Base-by-base conservation (phyloP, 2,888 invertebrate genomes). In the Chymomyza fuscimana region DNA sequence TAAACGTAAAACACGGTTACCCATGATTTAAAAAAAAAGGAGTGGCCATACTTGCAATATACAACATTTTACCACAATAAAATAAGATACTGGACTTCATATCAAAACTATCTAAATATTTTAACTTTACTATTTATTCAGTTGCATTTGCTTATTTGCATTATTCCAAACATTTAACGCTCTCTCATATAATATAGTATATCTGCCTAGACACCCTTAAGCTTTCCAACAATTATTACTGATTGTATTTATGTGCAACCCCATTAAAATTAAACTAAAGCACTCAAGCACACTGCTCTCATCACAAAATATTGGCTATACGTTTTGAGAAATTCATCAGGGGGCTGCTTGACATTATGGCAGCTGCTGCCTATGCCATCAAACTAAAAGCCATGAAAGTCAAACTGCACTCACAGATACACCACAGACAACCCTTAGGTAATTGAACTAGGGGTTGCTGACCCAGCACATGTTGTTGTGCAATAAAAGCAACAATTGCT, bases 381-480 rank as follows among this genome's bases (percentile, higher is more conserved):
- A 12, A 46, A 46, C 40, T 46, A 46, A 46, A 46, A 46, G 40
- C 40, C 40, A 46, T 46, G 12, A 46, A 46, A 46, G 40, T 46
- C 40, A 46, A 46, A 46, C 12, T 65, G 50, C 61, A 60, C 46
- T 60, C 63, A 70, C 56, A 54, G 16, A 54, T 16, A 29, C 70
- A 72, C 12, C 72, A 56, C 62, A 56, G 63, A 63, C 62, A 67
- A 58, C 72, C 66, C 62, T 73, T 67, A 64, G 63, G 60, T 73
- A 64, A 67, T 73, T 73, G 59, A 58, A 63, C 73, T 61, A 67
- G 65, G 22, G 62, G 60, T 63, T 67, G 73, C 73, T 54, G 73
- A 73, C 63, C 60, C 19, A 56, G 46, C 29, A 56, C 40, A 46
- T 46, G 40, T 46, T 46, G 40, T 46, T 46, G 12, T 46, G 40